These are phyloP conservation scores for Melanotaenia trifasciata DNA, from an alignment of 2,797 vertebrate species.

Conservation along the genomic window DNA sequence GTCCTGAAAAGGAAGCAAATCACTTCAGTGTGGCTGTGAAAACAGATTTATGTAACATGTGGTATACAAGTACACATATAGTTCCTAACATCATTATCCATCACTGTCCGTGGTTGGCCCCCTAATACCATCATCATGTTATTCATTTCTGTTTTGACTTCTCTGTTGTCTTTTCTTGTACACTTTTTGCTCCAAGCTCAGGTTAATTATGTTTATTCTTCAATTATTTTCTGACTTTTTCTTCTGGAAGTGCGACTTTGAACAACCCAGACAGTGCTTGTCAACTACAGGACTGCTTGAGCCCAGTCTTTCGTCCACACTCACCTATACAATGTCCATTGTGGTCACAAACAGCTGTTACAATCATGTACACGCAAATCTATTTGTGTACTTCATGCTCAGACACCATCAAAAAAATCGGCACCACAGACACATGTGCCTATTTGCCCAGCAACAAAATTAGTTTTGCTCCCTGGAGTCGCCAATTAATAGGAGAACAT, in stretches of 20 bases:
- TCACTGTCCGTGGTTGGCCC: conserved; percentile 33
- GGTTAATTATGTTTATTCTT: conserved; percentile 49
- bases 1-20: background rate
- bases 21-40: background rate
- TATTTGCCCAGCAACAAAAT: conserved; percentile 51
- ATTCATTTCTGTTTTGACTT: conserved; percentile 45
- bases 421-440: conserved; percentile 18
- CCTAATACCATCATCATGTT: conserved; percentile 31
- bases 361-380: conserved; percentile 4
- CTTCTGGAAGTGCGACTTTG: conserved; percentile 32
- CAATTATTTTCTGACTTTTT: conserved; percentile 47
- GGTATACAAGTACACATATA: conserved; percentile 10
- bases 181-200: conserved; percentile 24
- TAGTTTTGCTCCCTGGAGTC: conserved; percentile 62
- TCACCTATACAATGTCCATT: conserved; percentile 25
- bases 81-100: conserved; percentile 34
- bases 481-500: conserved; percentile 61
- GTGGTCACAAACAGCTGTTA: conserved; percentile 44
- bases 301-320: conserved; percentile 35
- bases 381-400: background rate
- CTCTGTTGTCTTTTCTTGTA: conserved; percentile 22
- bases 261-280: conserved; percentile 31
- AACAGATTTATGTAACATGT: conserved; percentile 18
- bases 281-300: conserved; percentile 29
- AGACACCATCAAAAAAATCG: conserved; percentile 15